Base-by-base conservation (phyloP, 2,797 vertebrate species). In the Mormyrus proboscirostris region DNA sequence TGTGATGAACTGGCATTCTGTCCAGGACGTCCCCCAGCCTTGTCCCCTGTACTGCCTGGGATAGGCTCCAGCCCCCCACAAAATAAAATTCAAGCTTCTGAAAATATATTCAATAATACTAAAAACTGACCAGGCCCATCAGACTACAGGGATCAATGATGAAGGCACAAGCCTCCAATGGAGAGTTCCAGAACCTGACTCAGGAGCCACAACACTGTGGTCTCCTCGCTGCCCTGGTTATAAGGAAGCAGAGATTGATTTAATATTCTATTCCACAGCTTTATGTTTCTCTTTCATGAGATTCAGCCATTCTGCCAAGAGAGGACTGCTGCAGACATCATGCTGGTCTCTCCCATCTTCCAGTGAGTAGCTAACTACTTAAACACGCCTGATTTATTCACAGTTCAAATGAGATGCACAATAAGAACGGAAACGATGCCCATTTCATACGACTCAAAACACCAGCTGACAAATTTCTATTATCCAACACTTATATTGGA, bases 181-280 rank as follows among this genome's bases (percentile, higher is more conserved):
- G 82, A 86, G 29, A 59, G 65, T 89, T 89, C 88, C 69, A 51
- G 83, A 89, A 73, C 59, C 57, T 73, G 29, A 86, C 82, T 89
- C 88, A 73, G 83, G 59, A 69, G 12, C 41, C 47, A 83, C 47
- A 47, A 49, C 22, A 86, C 76, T 79, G 89, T 87, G 85, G 49
- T 50, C 86, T 89, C 85, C 19, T 82, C 65, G 29, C 69, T 82
- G 62, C 89, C 33, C 49, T 19, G 85, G 47, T 87, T 73, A 87
- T 86, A 65, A 89, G 89, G 84, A 87, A 89, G 86, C 47, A 47
- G 62, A 59, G 62, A 62, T 50, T 86, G 82, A 69, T 62, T 86
- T 86, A 86, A 49, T 86, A 51, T 69, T 51, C 83, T 57, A n/a
- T 86, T 85, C 76, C 51, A 41, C 19, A 38, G 19, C 57, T 22